Percentiles rank a stretch among this genome's conserved stretches.
These are phyloP conservation scores for Rhynchopsitta pachyrhyncha DNA, from an alignment of 2,113 vertebrate species.

Conservation along the genomic window DNA sequence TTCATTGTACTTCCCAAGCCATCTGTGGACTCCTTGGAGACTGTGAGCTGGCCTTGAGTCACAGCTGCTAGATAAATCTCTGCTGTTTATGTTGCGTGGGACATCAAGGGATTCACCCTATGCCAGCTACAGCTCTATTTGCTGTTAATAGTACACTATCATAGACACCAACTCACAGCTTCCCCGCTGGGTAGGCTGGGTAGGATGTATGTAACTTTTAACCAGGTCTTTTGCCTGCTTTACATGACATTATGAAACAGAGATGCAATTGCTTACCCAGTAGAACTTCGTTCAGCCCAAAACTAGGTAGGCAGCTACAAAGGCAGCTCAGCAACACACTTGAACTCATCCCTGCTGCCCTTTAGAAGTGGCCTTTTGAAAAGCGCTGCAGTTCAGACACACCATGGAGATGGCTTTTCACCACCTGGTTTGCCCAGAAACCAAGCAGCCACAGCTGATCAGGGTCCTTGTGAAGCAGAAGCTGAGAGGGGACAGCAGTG, in stretches of 20 bases:
- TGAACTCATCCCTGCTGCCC: neutral
- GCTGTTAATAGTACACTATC: neutral
- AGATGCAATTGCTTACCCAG: neutral
- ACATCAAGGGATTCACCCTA: neutral
- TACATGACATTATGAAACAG: neutral
- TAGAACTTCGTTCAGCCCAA: neutral
- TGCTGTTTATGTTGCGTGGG: neutral
- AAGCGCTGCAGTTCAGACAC: neutral
- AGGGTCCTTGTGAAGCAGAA: neutral
- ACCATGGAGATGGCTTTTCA: neutral
- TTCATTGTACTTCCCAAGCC: neutral
- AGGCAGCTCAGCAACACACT: neutral
- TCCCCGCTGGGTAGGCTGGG: neutral
- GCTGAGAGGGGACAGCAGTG: neutral
- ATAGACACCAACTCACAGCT: neutral
- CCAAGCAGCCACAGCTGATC: neutral
- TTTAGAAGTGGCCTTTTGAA: neutral
- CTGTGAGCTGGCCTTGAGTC: neutral
- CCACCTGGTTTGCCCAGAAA: neutral
- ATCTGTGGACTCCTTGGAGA: neutral
- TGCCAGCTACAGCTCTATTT: neutral
- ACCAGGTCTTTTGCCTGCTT: neutral
- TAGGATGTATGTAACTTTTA: neutral
- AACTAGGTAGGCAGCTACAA: neutral
- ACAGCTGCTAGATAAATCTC: neutral